phyloP scores from a whole-genome alignment of 2,113 vertebrate species.

The Dipodomys stephensi region DNA sequence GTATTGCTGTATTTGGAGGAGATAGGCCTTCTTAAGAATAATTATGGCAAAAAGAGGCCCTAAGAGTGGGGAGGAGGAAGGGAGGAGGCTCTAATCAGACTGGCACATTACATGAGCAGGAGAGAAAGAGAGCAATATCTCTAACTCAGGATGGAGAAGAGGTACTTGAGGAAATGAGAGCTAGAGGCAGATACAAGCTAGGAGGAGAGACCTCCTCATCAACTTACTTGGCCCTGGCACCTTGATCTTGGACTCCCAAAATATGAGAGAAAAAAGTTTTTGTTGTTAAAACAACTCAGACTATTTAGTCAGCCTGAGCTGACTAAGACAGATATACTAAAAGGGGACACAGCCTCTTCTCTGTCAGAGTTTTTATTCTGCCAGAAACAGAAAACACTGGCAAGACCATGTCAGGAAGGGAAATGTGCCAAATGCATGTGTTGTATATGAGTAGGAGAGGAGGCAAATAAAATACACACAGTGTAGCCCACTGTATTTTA shows the following conservation, averaged over 20 bases:
- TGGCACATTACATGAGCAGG: neutral
- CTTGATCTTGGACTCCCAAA: neutral
- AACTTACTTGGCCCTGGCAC: neutral
- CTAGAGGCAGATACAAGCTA: neutral
- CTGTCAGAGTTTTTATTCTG: conserved; percentile 43
- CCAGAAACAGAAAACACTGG: conserved; percentile 67
- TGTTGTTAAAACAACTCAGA: neutral
- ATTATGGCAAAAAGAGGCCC: neutral
- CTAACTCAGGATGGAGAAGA: neutral
- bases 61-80: neutral
- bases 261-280: neutral
- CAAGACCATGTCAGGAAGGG: conserved; percentile 68
- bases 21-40: neutral
- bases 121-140: too few relatives aligned
- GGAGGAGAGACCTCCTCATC: neutral
- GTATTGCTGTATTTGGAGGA: neutral
- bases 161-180: neutral
- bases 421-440: conserved; percentile 41
- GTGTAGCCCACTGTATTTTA: conserved; percentile 46
- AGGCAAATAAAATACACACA: conserved; percentile 45
- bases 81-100: neutral
- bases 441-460: conserved; percentile 18
- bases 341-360: conserved; percentile 42
- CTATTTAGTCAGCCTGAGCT: neutral
- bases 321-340: conserved; percentile 23